These are phyloP conservation scores for Orcinus orca DNA, from an alignment of 2,113 vertebrate species.

Conservation along the genomic window DNA sequence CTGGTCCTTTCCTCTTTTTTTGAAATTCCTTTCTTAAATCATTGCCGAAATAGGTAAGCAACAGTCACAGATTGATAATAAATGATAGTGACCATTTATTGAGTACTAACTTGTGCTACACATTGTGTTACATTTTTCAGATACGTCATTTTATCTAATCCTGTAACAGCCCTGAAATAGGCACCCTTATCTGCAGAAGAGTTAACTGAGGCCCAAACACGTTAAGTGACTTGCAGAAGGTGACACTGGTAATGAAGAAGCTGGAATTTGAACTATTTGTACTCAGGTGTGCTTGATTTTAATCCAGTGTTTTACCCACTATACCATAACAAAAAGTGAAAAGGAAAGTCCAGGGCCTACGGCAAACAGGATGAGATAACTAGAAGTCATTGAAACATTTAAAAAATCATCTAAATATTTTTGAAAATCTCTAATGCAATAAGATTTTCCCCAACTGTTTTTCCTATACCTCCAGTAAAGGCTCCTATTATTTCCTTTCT, in stretches of 20 bases:
- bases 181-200: neutral
- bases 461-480: neutral
- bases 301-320: neutral
- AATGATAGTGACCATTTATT: neutral
- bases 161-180: neutral
- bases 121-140: neutral
- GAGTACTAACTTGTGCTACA: neutral
- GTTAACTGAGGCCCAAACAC: neutral
- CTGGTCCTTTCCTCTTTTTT: neutral
- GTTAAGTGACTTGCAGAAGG: neutral
- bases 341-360: neutral
- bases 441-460: neutral
- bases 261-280: slow-evolving; percentile 13
- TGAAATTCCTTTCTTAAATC: neutral
- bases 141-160: neutral
- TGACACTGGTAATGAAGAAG: neutral
- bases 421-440: neutral
- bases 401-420: neutral
- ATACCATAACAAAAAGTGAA: neutral
- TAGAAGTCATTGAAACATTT: neutral
- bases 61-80: neutral
- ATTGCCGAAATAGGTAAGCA: neutral
- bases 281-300: neutral
- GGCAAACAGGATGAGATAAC: neutral
- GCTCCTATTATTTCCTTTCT: neutral